These are phyloP conservation scores for Delia radicum DNA, from an alignment of 1,140 invertebrate species.

Conservation along the genomic window DNA sequence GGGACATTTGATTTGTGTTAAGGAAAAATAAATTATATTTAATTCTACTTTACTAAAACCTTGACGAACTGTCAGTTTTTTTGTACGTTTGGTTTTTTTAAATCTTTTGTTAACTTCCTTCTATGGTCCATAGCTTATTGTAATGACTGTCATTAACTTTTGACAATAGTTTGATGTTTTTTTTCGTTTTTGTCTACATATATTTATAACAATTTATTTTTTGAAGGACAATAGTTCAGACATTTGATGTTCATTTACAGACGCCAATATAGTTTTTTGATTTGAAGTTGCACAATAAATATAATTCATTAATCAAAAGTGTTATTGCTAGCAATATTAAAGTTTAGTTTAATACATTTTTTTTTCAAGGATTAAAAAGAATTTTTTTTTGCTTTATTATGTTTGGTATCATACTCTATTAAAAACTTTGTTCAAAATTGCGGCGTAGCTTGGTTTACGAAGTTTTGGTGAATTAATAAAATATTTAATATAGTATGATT, in stretches of 20 bases:
- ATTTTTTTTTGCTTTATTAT: too few species aligned
- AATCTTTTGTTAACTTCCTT: slow-evolving; percentile 9
- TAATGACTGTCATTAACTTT: slow-evolving; percentile 23
- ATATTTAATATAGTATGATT: too few species aligned
- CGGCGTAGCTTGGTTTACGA: too few species aligned
- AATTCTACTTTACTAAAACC: background rate
- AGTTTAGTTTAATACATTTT: background rate
- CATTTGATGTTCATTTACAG: background rate
- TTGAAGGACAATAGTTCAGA: slow-evolving; percentile 11
- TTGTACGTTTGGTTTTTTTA: background rate
- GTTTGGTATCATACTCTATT: too few species aligned
- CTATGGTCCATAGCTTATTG: background rate
- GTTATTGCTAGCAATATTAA: background rate
- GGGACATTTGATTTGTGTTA: slow-evolving; percentile 12
- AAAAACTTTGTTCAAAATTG: too few species aligned
- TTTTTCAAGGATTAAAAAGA: background rate
- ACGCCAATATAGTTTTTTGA: slow-evolving; percentile 3
- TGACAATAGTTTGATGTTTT: background rate
- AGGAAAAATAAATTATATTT: background rate
- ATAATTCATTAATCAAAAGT: slow-evolving; percentile 14
- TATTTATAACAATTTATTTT: background rate
- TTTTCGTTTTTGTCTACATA: background rate
- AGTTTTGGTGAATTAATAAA: too few species aligned
- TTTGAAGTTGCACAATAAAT: background rate
- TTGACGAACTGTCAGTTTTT: slow-evolving; percentile 16